Conservation (phyloP, 2,113 vertebrate species). For the Fulica atra region DNA sequence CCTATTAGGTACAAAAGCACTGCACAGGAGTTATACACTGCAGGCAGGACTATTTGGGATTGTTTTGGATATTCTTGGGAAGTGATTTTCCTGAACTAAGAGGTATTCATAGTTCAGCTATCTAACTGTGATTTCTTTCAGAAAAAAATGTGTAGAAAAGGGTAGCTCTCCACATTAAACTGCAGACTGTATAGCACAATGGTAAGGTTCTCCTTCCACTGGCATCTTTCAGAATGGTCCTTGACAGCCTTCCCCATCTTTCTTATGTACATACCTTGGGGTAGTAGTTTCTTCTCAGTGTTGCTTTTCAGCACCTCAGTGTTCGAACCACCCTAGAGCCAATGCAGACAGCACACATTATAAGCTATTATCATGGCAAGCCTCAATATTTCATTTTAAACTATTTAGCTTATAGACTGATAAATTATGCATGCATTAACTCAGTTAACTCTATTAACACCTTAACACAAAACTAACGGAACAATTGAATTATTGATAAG, state of each 20-base stretch:
- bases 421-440: slow-evolving; percentile 34
- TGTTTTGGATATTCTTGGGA: not conserved
- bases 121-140: not conserved
- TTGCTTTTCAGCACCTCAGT: not conserved
- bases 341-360: not conserved
- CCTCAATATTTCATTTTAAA: slow-evolving; percentile 39
- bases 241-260: not conserved
- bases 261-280: not conserved
- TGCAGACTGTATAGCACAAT: not conserved
- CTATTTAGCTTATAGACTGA: slow-evolving; percentile 5
- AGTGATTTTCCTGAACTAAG: not conserved
- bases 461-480: slow-evolving; percentile 45
- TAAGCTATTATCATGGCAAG: not conserved
- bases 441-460: slow-evolving; percentile 27
- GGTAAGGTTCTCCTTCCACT: not conserved
- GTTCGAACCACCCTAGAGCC: not conserved
- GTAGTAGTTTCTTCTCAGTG: not conserved
- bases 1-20: not conserved
- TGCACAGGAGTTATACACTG: not conserved
- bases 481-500: slow-evolving; percentile 58
- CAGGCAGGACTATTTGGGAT: not conserved
- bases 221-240: not conserved
- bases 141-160: not conserved
- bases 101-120: not conserved
- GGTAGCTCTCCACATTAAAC: not conserved